Conservation (phyloP, 2,888 invertebrate genomes). For the Atherix ibis region DNA sequence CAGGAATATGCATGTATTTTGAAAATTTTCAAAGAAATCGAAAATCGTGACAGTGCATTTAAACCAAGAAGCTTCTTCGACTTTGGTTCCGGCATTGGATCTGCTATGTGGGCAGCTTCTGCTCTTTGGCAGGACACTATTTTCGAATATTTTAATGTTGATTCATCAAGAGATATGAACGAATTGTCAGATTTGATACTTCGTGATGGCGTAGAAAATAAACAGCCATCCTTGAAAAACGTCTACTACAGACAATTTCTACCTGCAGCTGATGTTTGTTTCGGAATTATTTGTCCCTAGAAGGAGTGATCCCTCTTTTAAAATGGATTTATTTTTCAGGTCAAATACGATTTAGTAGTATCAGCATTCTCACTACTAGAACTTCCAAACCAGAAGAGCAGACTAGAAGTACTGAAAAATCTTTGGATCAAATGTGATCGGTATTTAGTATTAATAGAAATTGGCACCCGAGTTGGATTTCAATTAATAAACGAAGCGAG, state of each 20-base stretch:
- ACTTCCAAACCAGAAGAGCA: constrained; percentile 45
- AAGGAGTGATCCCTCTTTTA: neutral
- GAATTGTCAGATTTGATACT: constrained; percentile 59
- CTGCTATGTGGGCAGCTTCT: constrained; percentile 71
- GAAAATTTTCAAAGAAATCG: constrained; percentile 60
- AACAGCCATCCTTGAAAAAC: constrained; percentile 40
- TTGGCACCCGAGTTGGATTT: constrained; percentile 70
- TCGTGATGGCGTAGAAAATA: constrained; percentile 46
- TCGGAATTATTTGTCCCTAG: too few species aligned
- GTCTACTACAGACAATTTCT: constrained; percentile 68
- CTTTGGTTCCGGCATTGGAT: constrained; percentile 83
- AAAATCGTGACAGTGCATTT: constrained; percentile 44
- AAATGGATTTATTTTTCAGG: constrained; percentile 19
- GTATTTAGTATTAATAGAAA: constrained; percentile 70
- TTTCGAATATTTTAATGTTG: constrained; percentile 74
- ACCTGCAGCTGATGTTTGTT: constrained; percentile 37
- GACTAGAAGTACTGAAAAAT: constrained; percentile 54
- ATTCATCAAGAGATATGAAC: constrained; percentile 66
- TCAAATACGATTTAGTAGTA: constrained; percentile 63
- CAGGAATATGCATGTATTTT: constrained; percentile 59
- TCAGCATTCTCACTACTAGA: constrained; percentile 72
- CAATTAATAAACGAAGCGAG: constrained; percentile 69
- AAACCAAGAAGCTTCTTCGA: constrained; percentile 66
- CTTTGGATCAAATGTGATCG: constrained; percentile 76
- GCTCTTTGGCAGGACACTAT: constrained; percentile 53